These are phyloP conservation scores for Carcina quercana DNA, from an alignment of 2,888 invertebrate species.

Conservation along the genomic window DNA sequence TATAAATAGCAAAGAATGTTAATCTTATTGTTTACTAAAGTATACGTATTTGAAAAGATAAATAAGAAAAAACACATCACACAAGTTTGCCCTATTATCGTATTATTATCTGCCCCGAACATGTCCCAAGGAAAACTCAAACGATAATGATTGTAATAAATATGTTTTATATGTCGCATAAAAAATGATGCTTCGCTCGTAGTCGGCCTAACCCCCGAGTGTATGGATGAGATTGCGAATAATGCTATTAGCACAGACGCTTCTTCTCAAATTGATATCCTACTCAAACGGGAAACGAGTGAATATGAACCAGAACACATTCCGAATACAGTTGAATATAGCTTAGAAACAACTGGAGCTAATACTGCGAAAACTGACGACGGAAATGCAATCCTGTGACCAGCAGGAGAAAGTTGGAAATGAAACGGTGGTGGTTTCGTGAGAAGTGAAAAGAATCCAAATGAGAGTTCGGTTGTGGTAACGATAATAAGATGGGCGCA, in stretches of 20 bases:
- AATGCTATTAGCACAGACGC: conserved; percentile 75
- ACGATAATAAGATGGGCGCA: conserved; percentile 75
- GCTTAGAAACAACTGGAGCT: conserved; percentile 19
- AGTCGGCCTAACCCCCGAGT: conserved; percentile 67
- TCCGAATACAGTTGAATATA: conserved; percentile 28
- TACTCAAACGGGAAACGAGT: conserved; percentile 27
- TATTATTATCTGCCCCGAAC: conserved; percentile 59
- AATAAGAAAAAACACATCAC: conserved; percentile 3
- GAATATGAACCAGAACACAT: conserved; percentile 30
- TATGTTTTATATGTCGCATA: conserved; percentile 74
- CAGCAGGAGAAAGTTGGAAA: conserved; percentile 22
- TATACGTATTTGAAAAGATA: too few species aligned
- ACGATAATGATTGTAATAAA: conserved; percentile 72
- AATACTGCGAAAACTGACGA: conserved; percentile 24
- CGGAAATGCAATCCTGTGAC: conserved; percentile 28
- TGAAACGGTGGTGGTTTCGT: conserved; percentile 24
- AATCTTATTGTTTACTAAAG: too few species aligned
- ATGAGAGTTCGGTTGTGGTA: conserved; percentile 69
- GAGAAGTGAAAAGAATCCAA: conserved; percentile 55
- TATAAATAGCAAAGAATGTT: too few species aligned
- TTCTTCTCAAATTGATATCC: conserved; percentile 74
- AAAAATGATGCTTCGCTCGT: conserved; percentile 66
- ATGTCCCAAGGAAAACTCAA: conserved; percentile 59
- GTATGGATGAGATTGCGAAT: conserved; percentile 75
- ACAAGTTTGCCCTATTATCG: conserved; percentile 32